Evolutionary conservation across 2,888 invertebrate genomes (phyloP), one percentile per base, ranked within the genome.

Genomic region (Entomobrya multifasciata): DNA sequence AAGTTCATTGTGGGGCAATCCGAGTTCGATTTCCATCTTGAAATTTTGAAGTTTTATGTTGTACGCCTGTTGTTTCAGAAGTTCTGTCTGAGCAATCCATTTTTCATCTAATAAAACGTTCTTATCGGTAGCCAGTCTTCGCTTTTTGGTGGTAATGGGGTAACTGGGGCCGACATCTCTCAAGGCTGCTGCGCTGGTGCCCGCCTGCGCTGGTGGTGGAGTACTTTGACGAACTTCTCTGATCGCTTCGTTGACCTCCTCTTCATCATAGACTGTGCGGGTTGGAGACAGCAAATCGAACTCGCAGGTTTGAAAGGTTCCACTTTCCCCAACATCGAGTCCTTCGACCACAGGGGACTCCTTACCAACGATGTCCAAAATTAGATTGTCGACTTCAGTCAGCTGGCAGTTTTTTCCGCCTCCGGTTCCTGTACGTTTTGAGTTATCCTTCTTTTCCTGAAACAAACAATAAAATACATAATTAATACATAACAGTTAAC

Each of bases 391-490:
- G 6, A 76, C n/a, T 11, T 25, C 55, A 17, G 4, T 52, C 20
- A 55, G 8, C 2, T 22, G 4, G n/a, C 4, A 4, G 1, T 11
- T 13, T 17, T 76, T 76, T 1, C 76, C 76, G 3, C 76, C 76
- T 1, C 55, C 55, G 1, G 22, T 52, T 1, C 72, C 72, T 15
- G 72, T 74, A 15, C n/a, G 8, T n/a, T 25, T 15, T 8, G 8
- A 1, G 13, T 74, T 74, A n/a, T 74, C 72, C 27, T 49, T 47
- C 47, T 74, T 74, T 15, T 74, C 27, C 65, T 65, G 25, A n/a
- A n/a, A n/a, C n/a, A n/a, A n/a, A n/a, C n/a, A n/a, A n/a, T n/a
- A n/a, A n/a, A n/a, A n/a, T n/a, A n/a, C n/a, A n/a, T n/a, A n/a
- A n/a, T n/a, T n/a, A n/a, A n/a, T n/a, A n/a, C n/a, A n/a, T n/a